Conservation (phyloP, 2,888 invertebrate genomes). For the Epinotia demarniana region DNA sequence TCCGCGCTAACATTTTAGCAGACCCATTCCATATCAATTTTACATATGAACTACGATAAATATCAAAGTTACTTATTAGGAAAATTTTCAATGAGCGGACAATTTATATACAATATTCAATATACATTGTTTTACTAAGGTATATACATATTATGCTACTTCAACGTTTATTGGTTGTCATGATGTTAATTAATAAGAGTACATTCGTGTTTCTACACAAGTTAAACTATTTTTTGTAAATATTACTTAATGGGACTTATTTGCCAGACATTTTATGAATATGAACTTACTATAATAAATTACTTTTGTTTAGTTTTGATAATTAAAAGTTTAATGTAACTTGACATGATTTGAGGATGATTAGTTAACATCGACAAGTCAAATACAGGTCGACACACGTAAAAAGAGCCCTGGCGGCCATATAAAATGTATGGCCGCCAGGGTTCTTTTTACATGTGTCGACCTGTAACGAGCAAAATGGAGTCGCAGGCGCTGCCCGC, state of each 20-base stretch:
- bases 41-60: slow-evolving; percentile 59
- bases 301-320: slow-evolving; percentile 20
- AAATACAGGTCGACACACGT: too few species aligned
- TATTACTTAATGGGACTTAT: slow-evolving; percentile 50
- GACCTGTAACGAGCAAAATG: not conserved
- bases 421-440: too few species aligned
- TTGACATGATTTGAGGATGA: not conserved
- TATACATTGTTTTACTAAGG: slow-evolving; percentile 39
- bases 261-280: slow-evolving; percentile 41
- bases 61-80: slow-evolving; percentile 38
- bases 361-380: slow-evolving; percentile 12
- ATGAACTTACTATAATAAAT: slow-evolving; percentile 8
- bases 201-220: slow-evolving; percentile 56
- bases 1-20: slow-evolving; percentile 69
- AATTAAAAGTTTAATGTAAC: not conserved
- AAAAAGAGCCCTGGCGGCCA: too few species aligned
- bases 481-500: slow-evolving; percentile 28
- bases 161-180: slow-evolving; percentile 46
- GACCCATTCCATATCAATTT: slow-evolving; percentile 79
- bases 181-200: slow-evolving; percentile 57
- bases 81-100: slow-evolving; percentile 28
- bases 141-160: slow-evolving; percentile 31
- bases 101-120: slow-evolving; percentile 40
- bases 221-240: slow-evolving; percentile 59
- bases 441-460: too few species aligned